Base-by-base conservation (phyloP, 2,888 invertebrate genomes). In the Catocala sponsa region DNA sequence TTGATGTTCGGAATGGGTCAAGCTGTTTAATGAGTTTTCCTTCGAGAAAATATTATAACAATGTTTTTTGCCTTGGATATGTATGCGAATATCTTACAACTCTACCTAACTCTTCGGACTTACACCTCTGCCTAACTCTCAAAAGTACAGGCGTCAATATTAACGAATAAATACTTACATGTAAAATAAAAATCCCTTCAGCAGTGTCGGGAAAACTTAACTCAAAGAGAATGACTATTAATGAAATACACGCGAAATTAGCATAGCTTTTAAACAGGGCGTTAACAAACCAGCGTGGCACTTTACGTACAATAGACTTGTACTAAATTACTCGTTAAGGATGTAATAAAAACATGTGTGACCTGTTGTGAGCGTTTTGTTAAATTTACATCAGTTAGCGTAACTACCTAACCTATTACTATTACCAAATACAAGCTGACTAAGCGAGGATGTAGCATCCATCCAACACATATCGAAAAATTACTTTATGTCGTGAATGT, bases 241-340 rank as follows among this genome's bases (percentile, higher is more conserved):
- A 76, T 74, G 76, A 77, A 78, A 74, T 67, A 78, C 70, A 72
- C 74, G 78, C 83, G 78, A 84, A 86, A 89, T 90, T 90, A 84
- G 70, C 89, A 88, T 87, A 88, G 85, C 90, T 88, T 87, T 89
- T 84, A 88, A 78, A 63, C 59, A 63, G 81, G 82, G 84, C 78
- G 83, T 80, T 74, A 76, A 82, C 71, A 59, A 43, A 53, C 44
- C 38, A 59, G 56, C 68, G 49, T 62, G 51, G 58, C 68, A 61
- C 58, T 63, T 66, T 55, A n/a, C 56, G 59, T 59, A 70, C 74
- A 74, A 76, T 65, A 70, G 55, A 50, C 62, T 35, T 46, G 46
- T 32, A 55, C 59, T 51, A 58, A 70, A 75, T 76, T 65, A 64
- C 55, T 67, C 65, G 66, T 71, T 64, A 68, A 62, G 60, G 53